Base-by-base conservation (phyloP, 2,113 vertebrate species). In the Mustela lutreola region DNA sequence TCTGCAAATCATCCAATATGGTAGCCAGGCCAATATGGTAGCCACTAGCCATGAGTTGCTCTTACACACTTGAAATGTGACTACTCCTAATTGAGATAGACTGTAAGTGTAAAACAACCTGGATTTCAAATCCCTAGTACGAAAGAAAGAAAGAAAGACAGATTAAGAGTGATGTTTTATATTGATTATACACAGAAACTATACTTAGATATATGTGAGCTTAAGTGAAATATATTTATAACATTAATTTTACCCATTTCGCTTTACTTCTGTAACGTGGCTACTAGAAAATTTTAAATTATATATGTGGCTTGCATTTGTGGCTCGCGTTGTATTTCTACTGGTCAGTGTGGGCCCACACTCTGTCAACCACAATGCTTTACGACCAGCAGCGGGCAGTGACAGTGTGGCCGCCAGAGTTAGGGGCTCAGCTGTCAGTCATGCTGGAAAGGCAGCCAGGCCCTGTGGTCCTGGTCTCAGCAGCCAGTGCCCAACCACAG, bases 401-500 rank as follows among this genome's bases (percentile, higher is more conserved):
- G 75, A 28, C 42, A 3, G 70, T 0, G 12, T 1, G 36, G 89
- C 8, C 60, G 60, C 39, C 73, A 58, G 86, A 88, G 92, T 67
- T 62, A 33, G 94, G 65, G 75, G 7, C 86, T 91, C 48, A 36
- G 82, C 16, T 1, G 65, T 58, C 63, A 48, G 31, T n/a, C 26
- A 16, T 7, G 0, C 90, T 45, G 65, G 31, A 50, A 56, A 70
- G 78, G 1, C 78, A 11, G 45, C 65, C 80, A 82, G 60, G 53
- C 87, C n/a, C 82, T 95, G 92, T 50, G 92, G 95, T 45, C 71
- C 89, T 67, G 62, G 79, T 28, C 70, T 63, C 45, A 45, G 53
- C 75, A 45, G 88, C 75, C 79, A 60, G 89, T 7, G 60, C 31
- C 65, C 75, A 65, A 6, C 96, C 97, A 94, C 94, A 95, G 73